Conservation (phyloP, 2,888 invertebrate genomes). For the Ferrisia virgata region DNA sequence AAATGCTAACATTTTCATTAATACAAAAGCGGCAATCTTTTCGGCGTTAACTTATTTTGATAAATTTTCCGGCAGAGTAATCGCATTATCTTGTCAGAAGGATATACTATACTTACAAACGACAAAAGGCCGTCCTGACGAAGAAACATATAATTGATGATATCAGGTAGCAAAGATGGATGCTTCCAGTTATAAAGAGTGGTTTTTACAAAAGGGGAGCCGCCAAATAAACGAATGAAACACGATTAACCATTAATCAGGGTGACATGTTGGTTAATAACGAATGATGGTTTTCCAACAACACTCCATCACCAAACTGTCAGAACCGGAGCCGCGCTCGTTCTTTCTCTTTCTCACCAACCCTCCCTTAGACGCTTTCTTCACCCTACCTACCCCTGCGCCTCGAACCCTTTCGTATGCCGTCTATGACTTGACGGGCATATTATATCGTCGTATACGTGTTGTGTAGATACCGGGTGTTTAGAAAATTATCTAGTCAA, state of each 20-base stretch:
- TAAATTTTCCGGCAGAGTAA: constrained; percentile 43
- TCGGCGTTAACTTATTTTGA: constrained; percentile 46
- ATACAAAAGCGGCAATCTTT: constrained; percentile 45
- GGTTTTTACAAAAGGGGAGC: constrained; percentile 42
- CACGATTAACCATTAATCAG: constrained; percentile 47
- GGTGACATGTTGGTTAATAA: constrained; percentile 47
- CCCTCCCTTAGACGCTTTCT: background rate
- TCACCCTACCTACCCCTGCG: no score
- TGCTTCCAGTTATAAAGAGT: constrained; percentile 45
- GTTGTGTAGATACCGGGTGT: constrained; percentile 36
- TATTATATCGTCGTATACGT: no score
- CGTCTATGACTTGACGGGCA: no score
- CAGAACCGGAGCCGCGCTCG: constrained; percentile 24
- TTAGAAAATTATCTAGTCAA: constrained; percentile 23
- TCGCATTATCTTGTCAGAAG: constrained; percentile 47
- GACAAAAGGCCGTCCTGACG: constrained; percentile 39
- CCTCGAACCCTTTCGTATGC: no score
- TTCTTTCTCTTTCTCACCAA: background rate
- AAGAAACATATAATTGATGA: constrained; percentile 46
- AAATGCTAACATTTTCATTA: constrained; percentile 46
- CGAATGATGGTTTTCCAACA: constrained; percentile 46
- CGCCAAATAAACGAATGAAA: constrained; percentile 44
- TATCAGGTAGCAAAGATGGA: constrained; percentile 47
- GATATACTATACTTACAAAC: constrained; percentile 46
- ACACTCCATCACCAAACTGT: constrained; percentile 45